Percentiles rank a stretch among this genome's conserved stretches.
These are phyloP conservation scores for Falco berigora DNA, from an alignment of 2,797 vertebrate genomes.

Conservation along the genomic window DNA sequence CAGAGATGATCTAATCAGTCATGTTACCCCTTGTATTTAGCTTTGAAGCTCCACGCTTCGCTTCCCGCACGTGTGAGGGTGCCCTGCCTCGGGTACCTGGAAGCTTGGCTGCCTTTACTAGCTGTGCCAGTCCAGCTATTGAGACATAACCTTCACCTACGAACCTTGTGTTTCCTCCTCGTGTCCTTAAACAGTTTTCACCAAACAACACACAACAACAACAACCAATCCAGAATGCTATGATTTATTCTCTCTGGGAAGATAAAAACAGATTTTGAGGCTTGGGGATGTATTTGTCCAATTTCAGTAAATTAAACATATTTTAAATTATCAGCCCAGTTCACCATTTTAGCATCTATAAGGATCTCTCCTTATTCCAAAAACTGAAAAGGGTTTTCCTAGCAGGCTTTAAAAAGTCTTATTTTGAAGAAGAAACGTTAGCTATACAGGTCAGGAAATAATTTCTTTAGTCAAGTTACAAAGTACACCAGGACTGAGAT, in stretches of 20 bases:
- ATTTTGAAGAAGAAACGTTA: neutral
- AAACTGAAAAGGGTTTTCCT: neutral
- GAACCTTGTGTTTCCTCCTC: neutral
- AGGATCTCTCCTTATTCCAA: neutral
- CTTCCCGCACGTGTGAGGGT: rapidly evolving
- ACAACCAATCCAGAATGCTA: neutral
- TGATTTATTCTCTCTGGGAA: neutral
- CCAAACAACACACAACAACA: neutral
- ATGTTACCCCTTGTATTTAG: neutral
- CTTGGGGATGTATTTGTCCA: neutral
- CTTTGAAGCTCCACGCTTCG: rapidly evolving
- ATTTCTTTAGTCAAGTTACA: slow-evolving; percentile 7
- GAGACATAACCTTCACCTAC: neutral
- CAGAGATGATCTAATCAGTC: neutral
- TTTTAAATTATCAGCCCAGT: neutral
- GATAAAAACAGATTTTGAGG: neutral
- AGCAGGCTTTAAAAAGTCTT: neutral
- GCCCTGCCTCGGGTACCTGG: rapidly evolving
- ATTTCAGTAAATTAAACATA: neutral
- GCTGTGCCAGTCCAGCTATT: neutral
- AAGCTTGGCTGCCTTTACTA: neutral
- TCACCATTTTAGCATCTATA: neutral
- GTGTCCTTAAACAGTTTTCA: neutral
- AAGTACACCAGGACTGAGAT: neutral
- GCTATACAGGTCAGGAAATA: neutral